These are phyloP conservation scores for Drosophila kambysellisi DNA, from an alignment of 2,888 invertebrate species.

Conservation along the genomic window DNA sequence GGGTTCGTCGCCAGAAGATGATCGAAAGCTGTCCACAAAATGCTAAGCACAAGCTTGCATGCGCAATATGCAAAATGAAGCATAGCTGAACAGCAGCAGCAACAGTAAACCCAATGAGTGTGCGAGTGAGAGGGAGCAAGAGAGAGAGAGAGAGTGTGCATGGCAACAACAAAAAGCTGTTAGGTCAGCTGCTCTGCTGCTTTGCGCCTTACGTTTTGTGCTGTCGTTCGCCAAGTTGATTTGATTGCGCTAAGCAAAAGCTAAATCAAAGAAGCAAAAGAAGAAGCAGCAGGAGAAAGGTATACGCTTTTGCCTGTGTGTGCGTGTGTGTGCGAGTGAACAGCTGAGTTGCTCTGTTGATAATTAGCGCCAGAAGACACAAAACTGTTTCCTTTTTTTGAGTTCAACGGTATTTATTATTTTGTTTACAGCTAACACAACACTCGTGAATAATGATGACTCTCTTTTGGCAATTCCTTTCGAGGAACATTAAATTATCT, in stretches of 20 bases:
- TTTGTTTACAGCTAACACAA: neutral
- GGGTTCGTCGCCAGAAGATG: conserved; percentile 29
- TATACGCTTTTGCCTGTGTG: neutral
- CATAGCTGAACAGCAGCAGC: neutral
- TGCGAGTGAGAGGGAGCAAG: conserved; percentile 3
- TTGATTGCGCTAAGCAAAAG: conserved; percentile 27
- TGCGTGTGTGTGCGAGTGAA: neutral
- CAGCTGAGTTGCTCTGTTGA: neutral
- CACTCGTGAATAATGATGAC: neutral
- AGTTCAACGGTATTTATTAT: neutral
- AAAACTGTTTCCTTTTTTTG: neutral
- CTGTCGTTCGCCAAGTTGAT: conserved; percentile 15
- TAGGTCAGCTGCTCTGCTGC: neutral
- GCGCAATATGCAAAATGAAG: conserved; percentile 48
- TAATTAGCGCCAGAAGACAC: too few species aligned
- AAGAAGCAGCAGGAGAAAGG: neutral
- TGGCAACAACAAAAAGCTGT: too few species aligned
- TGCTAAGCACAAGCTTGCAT: conserved; percentile 61
- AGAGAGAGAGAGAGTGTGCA: too few species aligned
- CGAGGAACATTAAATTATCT: neutral
- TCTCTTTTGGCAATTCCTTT: neutral
- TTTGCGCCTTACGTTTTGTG: conserved; percentile 28
- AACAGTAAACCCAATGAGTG: conserved; percentile 1
- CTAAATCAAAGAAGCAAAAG: neutral
- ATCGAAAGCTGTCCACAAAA: conserved; percentile 23